These are phyloP conservation scores for Thecophora atra DNA, from an alignment of 2,888 invertebrate species.

Conservation along the genomic window DNA sequence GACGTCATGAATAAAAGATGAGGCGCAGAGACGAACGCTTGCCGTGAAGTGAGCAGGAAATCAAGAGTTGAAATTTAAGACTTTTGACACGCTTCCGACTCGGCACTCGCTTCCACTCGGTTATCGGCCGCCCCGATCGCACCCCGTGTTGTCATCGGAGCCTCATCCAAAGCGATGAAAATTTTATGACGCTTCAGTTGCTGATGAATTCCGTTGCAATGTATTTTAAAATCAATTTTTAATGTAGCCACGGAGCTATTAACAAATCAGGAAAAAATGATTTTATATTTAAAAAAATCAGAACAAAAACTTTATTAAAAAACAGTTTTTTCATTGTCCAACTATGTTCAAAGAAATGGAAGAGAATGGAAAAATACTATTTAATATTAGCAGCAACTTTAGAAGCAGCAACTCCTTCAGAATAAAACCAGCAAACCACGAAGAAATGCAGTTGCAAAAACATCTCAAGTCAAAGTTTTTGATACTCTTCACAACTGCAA, in stretches of 20 bases:
- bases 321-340: no score
- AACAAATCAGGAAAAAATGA: no score
- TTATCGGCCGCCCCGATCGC: not conserved
- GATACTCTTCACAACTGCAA: not conserved
- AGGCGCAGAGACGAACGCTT: constrained; percentile 22
- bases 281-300: no score
- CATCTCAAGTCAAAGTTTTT: not conserved
- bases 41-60: constrained; percentile 24
- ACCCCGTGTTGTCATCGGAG: not conserved
- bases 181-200: constrained; percentile 11
- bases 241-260: not conserved
- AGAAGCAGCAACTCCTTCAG: not conserved
- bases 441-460: not conserved
- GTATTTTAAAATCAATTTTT: not conserved
- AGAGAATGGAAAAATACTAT: not conserved
- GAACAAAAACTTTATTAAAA: no score
- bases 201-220: not conserved
- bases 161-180: constrained; percentile 16
- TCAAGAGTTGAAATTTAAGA: constrained; percentile 34
- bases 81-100: constrained; percentile 20
- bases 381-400: not conserved
- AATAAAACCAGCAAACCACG: not conserved
- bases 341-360: not conserved
- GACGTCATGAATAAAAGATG: constrained; percentile 35
- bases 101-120: no score